Evolutionary conservation across 1,140 invertebrate genomes (phyloP).

Genomic region (Mylabris phalerata): DNA sequence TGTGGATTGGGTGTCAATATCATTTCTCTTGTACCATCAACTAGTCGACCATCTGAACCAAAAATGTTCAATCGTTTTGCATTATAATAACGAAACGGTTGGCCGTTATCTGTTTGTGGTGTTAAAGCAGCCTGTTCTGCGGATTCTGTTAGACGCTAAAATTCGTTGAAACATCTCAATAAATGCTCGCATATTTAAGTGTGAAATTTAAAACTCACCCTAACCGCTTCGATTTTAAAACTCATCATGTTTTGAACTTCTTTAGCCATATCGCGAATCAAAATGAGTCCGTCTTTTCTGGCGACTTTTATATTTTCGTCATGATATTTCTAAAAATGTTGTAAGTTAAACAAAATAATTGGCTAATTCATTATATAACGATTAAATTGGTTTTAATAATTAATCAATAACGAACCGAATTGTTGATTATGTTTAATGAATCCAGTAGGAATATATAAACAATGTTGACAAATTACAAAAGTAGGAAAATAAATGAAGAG

Average conservation of each 20-base stretch:
- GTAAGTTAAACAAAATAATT: not conserved
- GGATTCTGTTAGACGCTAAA: conserved; percentile 78
- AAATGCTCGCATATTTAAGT: not conserved
- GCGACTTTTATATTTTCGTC: conserved; percentile 62
- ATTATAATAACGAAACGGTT: conserved; percentile 55
- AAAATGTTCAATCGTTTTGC: conserved; percentile 66
- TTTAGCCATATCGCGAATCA: conserved; percentile 73
- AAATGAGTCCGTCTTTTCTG: conserved; percentile 72
- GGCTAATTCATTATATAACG: not conserved
- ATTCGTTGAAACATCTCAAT: conserved; percentile 11
- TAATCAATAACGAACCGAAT: too few relatives aligned
- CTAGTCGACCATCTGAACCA: conserved; percentile 60
- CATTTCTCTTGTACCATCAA: conserved; percentile 58
- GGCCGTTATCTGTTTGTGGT: conserved; percentile 45
- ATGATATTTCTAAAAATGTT: conserved; percentile 59
- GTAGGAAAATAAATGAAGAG: not conserved
- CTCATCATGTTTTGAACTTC: conserved; percentile 88
- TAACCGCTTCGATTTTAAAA: conserved; percentile 81
- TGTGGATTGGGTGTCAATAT: conserved; percentile 63
- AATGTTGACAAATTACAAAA: not conserved
- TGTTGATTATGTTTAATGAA: too few relatives aligned
- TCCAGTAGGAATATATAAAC: not conserved
- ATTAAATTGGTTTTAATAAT: not conserved
- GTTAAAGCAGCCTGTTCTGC: conserved; percentile 78
- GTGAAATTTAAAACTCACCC: conserved; percentile 54